phyloP scores from a whole-genome alignment of 2,797 vertebrate genomes.

The Xyrichtys novacula region DNA sequence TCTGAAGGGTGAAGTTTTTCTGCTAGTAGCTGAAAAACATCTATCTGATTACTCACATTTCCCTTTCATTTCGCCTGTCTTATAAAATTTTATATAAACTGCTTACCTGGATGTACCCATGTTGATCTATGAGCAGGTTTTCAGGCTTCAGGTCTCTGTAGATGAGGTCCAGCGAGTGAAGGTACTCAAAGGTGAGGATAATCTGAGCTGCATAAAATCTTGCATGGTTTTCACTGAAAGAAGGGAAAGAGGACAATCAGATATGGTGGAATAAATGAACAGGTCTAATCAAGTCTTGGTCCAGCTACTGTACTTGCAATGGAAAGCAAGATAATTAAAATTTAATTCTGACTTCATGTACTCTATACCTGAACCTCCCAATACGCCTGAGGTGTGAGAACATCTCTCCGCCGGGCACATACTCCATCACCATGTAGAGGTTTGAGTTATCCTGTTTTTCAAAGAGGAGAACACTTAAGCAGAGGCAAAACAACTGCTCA shows the following conservation, averaged over 20 bases:
- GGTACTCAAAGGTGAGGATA: constrained; percentile 99
- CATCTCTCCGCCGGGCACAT: constrained; percentile 99
- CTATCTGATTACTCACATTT: background rate
- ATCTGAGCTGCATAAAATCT: constrained; percentile 99
- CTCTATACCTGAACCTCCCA: constrained; percentile 94
- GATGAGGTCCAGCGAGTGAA: constrained; percentile 99
- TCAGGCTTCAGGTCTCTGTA: constrained; percentile 99
- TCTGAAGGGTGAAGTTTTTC: background rate
- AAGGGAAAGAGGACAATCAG: constrained; percentile 16
- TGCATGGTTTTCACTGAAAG: constrained; percentile 94
- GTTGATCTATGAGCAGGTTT: constrained; percentile 99
- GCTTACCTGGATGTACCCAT: constrained; percentile 98
- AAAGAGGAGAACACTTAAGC: constrained; percentile 11
- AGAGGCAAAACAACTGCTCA: background rate
- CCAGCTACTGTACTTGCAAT: no score
- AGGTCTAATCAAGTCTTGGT: background rate
- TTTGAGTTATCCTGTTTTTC: constrained; percentile 96
- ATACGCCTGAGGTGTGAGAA: constrained; percentile 99
- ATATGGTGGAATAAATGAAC: background rate
- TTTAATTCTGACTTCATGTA: background rate
- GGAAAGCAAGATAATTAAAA: no score
- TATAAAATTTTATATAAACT: constrained; percentile 6
- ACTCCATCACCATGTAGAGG: constrained; percentile 99
- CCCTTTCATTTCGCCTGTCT: background rate
- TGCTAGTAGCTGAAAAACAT: background rate